These are phyloP conservation scores for Ciconia boyciana DNA, from an alignment of 2,113 vertebrate genomes.

Conservation along the genomic window DNA sequence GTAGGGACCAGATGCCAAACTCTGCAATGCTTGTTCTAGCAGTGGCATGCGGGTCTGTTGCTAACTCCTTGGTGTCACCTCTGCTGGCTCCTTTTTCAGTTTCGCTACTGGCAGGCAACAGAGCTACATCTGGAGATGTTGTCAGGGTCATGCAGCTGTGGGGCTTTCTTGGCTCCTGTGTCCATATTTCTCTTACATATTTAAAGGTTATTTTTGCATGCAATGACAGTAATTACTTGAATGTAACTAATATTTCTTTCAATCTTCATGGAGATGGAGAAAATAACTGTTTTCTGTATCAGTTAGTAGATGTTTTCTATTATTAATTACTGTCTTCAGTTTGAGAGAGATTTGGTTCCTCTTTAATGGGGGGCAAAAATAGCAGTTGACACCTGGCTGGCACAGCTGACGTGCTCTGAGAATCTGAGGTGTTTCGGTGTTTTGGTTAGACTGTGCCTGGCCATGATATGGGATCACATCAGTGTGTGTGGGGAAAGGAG, in stretches of 20 bases:
- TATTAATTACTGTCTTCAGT: neutral
- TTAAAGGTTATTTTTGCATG: conserved; percentile 18
- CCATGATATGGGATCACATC: fast-evolving
- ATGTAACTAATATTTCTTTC: neutral
- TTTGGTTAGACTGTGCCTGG: neutral
- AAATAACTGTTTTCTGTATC: neutral
- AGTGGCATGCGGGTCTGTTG: conserved; percentile 9
- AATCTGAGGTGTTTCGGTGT: fast-evolving
- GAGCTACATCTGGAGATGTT: conserved; percentile 62
- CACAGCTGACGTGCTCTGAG: neutral
- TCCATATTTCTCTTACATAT: neutral
- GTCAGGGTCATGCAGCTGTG: conserved; percentile 43
- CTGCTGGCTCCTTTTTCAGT: conserved; percentile 43
- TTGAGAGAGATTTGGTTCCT: neutral
- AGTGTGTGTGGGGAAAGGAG: neutral
- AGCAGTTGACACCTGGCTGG: neutral
- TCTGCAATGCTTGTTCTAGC: conserved; percentile 52
- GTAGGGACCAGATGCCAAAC: conserved; percentile 70
- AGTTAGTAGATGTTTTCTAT: neutral
- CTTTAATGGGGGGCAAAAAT: neutral
- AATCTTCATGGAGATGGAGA: fast-evolving
- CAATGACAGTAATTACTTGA: neutral
- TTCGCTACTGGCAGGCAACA: conserved; percentile 37
- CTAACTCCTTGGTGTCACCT: conserved; percentile 68
- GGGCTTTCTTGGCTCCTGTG: neutral